Evolutionary conservation across 1,140 invertebrate genomes (phyloP).

Genomic region (Coptotermes formosanus): DNA sequence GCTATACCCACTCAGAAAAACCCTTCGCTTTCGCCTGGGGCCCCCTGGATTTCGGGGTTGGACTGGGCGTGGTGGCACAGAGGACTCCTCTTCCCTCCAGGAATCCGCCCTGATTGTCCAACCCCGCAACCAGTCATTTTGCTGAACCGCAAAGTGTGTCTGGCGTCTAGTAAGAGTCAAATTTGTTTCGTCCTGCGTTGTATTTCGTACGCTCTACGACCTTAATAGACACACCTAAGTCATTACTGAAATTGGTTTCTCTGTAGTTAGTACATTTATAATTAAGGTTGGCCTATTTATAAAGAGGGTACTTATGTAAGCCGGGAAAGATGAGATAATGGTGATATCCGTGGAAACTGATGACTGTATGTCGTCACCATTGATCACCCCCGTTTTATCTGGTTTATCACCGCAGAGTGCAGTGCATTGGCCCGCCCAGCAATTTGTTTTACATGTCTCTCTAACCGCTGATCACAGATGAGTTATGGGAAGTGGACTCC

Average conservation of each 20-base stretch:
- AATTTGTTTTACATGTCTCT: background rate
- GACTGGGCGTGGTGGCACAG: no score
- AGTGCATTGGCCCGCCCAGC: background rate
- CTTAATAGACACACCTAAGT: background rate
- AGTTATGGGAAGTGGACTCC: background rate
- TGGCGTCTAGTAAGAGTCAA: no score
- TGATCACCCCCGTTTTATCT: background rate
- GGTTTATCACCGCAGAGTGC: background rate
- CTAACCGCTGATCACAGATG: background rate
- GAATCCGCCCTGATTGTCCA: no score
- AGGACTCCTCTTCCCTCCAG: no score
- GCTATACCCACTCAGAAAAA: no score
- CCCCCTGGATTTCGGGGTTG: no score
- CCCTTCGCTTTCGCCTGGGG: no score
- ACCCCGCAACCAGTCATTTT: no score
- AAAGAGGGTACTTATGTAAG: background rate
- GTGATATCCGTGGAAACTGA: conserved; percentile 5
- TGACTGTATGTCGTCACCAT: background rate
- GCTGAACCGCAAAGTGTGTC: no score
- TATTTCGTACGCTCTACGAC: background rate
- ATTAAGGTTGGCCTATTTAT: conserved; percentile 9
- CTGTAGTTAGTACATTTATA: background rate
- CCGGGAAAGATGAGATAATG: background rate
- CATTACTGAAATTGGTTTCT: background rate
- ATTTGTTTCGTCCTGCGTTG: no score